Evolutionary conservation across 2,113 vertebrate genomes (phyloP).

Genomic region (Salvator merianae): DNA sequence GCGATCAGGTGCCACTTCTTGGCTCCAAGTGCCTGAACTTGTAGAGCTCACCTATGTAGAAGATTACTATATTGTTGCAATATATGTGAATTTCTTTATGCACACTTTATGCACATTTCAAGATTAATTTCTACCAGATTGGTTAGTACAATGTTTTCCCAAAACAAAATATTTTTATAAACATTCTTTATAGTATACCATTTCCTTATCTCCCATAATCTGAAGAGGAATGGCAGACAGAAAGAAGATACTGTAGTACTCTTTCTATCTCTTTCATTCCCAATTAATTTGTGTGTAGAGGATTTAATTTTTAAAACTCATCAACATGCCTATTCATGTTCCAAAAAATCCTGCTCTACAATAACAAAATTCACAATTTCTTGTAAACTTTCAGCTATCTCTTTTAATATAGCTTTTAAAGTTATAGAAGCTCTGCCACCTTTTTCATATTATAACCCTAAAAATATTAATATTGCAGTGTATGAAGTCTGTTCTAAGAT

Average conservation of each 20-base stretch:
- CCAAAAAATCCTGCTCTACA: background rate
- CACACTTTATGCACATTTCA: background rate
- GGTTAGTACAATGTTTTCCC: background rate
- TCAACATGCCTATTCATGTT: background rate
- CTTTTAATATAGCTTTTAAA: too few relatives aligned
- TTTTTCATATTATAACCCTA: too few relatives aligned
- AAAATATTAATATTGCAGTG: conserved; percentile 18
- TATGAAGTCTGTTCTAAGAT: background rate
- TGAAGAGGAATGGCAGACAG: background rate
- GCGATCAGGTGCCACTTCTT: too few relatives aligned
- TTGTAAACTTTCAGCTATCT: background rate
- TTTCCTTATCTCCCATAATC: background rate
- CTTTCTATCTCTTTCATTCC: background rate
- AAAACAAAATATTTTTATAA: too few relatives aligned
- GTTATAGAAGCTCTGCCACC: too few relatives aligned
- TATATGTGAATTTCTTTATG: too few relatives aligned
- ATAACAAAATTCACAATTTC: conserved; percentile 13
- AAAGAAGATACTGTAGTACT: background rate
- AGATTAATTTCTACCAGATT: background rate
- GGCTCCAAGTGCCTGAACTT: too few relatives aligned
- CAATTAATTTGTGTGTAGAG: conserved; percentile 7
- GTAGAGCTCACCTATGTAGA: too few relatives aligned
- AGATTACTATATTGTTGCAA: too few relatives aligned
- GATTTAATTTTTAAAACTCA: background rate
- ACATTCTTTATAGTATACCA: too few relatives aligned